phyloP scores from a whole-genome alignment of 2,888 invertebrate species.

The Dynastes hyllus region DNA sequence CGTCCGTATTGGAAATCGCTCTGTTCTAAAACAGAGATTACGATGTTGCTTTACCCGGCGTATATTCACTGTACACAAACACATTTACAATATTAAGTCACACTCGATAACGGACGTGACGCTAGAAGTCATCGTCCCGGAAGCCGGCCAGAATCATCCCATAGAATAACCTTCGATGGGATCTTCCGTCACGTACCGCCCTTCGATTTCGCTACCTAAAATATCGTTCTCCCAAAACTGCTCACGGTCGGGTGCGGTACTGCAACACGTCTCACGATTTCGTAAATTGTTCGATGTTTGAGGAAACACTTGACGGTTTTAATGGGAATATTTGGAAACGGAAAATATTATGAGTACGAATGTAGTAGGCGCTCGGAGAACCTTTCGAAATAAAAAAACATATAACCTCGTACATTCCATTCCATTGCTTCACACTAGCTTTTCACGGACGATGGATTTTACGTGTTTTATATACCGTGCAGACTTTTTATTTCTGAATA shows the following conservation, averaged over 20 bases:
- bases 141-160: neutral
- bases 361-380: too few species aligned
- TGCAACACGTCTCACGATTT: conserved; percentile 25
- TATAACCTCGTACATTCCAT: too few species aligned
- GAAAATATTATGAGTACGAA: neutral
- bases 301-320: conserved; percentile 28
- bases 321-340: conserved; percentile 7
- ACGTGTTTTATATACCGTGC: too few species aligned
- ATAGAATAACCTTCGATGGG: too few species aligned
- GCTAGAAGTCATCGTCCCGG: neutral
- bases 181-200: conserved; percentile 19
- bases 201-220: conserved; percentile 23
- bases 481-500: too few species aligned
- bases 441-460: too few species aligned
- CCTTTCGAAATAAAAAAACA: too few species aligned
- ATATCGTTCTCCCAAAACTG: neutral
- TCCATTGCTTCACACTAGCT: too few species aligned
- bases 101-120: conserved; percentile 40
- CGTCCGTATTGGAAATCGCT: conserved; percentile 23
- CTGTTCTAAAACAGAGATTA: conserved; percentile 25
- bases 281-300: conserved; percentile 24
- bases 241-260: conserved; percentile 9
- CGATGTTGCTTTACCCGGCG: conserved; percentile 13
- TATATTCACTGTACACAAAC: conserved; percentile 26
- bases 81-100: conserved; percentile 42